A percentile compares a stretch with the other conserved stretches of the same genome.
These are phyloP conservation scores for Chitala chitala DNA, from an alignment of 2,113 vertebrate genomes.

Conservation along the genomic window DNA sequence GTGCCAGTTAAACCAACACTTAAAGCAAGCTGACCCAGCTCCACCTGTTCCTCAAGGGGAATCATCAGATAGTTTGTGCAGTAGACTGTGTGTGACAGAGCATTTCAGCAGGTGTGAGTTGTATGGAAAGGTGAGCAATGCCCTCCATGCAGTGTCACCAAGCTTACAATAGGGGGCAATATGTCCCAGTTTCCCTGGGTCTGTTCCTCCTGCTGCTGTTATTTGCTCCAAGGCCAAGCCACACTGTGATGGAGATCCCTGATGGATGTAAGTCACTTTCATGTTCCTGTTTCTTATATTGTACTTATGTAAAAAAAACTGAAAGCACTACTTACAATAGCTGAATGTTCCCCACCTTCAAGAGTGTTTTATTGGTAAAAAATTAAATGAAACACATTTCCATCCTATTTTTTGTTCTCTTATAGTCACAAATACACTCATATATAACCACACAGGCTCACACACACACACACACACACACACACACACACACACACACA, in stretches of 20 bases:
- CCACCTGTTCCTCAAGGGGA: background rate
- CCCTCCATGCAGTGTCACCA: constrained; percentile 61
- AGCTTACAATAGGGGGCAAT: constrained; percentile 63
- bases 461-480: constrained; percentile 23
- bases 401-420: too few species aligned
- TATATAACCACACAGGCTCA: background rate
- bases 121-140: constrained; percentile 70
- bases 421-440: background rate
- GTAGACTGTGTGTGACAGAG: constrained; percentile 13
- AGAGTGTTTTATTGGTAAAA: too few species aligned
- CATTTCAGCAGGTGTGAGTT: constrained; percentile 59
- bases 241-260: constrained; percentile 61
- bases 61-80: background rate
- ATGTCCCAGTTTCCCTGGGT: constrained; percentile 43
- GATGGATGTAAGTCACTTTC: constrained; percentile 61
- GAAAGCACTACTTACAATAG: background rate
- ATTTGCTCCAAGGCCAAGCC: constrained; percentile 41
- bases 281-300: background rate
- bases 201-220: constrained; percentile 43
- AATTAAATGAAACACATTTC: too few species aligned
- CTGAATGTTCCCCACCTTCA: too few species aligned
- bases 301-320: background rate
- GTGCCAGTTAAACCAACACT: background rate
- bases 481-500: constrained; percentile 8
- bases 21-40: background rate